Evolutionary conservation across 2,888 invertebrate genomes (phyloP).

Genomic region (Sphaerophoria rueppellii): DNA sequence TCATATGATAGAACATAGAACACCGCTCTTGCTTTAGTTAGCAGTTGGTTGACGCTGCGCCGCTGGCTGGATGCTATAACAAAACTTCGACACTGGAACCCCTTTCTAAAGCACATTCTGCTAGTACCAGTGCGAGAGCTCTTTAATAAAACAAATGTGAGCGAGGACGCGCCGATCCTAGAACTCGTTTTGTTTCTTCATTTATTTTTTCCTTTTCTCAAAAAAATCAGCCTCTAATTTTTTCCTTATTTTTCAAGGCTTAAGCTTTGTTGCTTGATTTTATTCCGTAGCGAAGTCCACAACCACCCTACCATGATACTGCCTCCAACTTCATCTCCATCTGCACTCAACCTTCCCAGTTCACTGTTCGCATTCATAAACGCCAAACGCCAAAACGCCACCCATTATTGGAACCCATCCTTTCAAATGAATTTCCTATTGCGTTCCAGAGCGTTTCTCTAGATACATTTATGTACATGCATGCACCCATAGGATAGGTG

Average conservation of each 20-base stretch:
- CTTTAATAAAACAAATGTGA: slow-evolving; percentile 72
- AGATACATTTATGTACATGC: slow-evolving; percentile 61
- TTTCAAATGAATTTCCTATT: slow-evolving; percentile 63
- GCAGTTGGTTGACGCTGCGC: neutral
- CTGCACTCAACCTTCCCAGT: slow-evolving; percentile 5
- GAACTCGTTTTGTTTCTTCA: slow-evolving; percentile 64
- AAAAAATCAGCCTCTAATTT: slow-evolving; percentile 48
- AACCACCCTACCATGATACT: slow-evolving; percentile 43
- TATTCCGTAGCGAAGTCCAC: slow-evolving; percentile 69
- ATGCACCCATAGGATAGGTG: slow-evolving; percentile 69
- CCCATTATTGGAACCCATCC: slow-evolving; percentile 72
- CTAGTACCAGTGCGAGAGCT: slow-evolving; percentile 48
- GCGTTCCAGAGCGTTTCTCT: slow-evolving; percentile 68
- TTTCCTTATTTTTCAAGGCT: slow-evolving; percentile 62
- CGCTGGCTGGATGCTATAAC: neutral
- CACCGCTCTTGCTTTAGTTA: neutral
- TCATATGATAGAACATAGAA: slow-evolving; percentile 44
- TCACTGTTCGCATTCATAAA: neutral
- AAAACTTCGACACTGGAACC: neutral
- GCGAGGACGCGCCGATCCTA: slow-evolving; percentile 53
- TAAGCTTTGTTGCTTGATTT: slow-evolving; percentile 71
- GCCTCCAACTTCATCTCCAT: slow-evolving; percentile 7
- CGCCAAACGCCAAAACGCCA: slow-evolving; percentile 27
- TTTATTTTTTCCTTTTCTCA: slow-evolving; percentile 40
- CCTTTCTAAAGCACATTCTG: slow-evolving; percentile 22